These are phyloP conservation scores for Aricia agestis DNA, from an alignment of 1,140 invertebrate genomes.

Conservation along the genomic window DNA sequence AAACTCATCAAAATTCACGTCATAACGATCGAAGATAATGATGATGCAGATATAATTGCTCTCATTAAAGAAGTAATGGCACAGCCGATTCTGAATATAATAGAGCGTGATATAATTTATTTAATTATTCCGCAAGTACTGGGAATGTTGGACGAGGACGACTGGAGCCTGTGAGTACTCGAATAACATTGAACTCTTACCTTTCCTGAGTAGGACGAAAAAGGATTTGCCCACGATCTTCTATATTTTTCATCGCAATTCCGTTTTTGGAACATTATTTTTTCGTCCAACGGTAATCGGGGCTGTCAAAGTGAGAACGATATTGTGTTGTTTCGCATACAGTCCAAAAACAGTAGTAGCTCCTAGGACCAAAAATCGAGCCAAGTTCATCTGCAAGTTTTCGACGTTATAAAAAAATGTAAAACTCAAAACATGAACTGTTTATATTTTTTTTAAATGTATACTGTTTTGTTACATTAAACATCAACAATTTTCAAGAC, in stretches of 20 bases:
- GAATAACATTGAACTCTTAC: conserved; percentile 3
- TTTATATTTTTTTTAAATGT: background rate
- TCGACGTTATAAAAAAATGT: too few species aligned
- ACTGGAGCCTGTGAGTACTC: background rate
- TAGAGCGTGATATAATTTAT: background rate
- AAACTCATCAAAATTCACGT: background rate
- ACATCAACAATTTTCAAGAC: background rate
- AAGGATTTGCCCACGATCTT: background rate
- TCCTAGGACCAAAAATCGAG: too few species aligned
- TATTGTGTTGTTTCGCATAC: too few species aligned
- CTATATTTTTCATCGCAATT: background rate
- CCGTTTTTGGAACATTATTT: background rate
- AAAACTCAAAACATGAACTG: background rate
- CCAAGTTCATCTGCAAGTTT: too few species aligned
- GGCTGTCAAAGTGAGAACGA: too few species aligned
- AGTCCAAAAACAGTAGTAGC: too few species aligned
- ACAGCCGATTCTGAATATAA: background rate
- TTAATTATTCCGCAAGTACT: background rate
- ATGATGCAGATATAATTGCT: background rate
- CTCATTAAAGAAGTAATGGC: background rate
- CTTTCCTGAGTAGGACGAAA: background rate
- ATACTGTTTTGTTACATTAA: background rate
- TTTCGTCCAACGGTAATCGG: too few species aligned
- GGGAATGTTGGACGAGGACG: conserved; percentile 5
- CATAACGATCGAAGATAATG: background rate